phyloP scores from a whole-genome alignment of 2,797 vertebrate genomes.

The Karalla daura region DNA sequence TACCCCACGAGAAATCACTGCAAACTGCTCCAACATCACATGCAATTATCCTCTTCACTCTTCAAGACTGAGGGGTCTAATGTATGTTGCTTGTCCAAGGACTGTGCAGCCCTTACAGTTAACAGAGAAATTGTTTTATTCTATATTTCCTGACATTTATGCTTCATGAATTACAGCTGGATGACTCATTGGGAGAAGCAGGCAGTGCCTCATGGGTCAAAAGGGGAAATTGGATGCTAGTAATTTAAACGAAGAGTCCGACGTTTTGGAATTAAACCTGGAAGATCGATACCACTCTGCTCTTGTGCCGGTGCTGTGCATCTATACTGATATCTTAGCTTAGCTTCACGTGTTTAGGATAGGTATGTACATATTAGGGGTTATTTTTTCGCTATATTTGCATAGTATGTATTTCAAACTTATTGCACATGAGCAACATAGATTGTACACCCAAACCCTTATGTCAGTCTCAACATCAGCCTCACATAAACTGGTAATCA shows the following conservation, averaged over 20 bases:
- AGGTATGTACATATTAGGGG: no score
- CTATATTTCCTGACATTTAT: not conserved
- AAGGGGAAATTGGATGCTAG: not conserved
- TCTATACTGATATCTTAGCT: not conserved
- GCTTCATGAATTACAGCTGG: constrained; percentile 1
- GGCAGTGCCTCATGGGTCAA: not conserved
- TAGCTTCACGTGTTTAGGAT: not conserved
- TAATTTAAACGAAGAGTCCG: not conserved
- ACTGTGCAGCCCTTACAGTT: no score
- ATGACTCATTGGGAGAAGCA: not conserved
- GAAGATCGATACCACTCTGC: not conserved
- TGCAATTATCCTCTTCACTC: constrained; percentile 46
- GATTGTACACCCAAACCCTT: no score
- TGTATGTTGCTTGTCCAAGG: not conserved
- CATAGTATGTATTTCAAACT: no score
- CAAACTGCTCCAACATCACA: constrained; percentile 28
- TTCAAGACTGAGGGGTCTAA: constrained; percentile 27
- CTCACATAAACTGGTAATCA: no score
- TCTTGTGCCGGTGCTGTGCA: not conserved
- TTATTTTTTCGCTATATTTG: no score
- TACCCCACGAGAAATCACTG: constrained; percentile 26
- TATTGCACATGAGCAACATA: no score
- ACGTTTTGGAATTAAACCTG: constrained; percentile 8
- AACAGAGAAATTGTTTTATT: constrained; percentile 3
- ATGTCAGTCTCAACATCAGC: no score